These are phyloP conservation scores for Sebastes trivittatus DNA, from an alignment of 2,797 vertebrate species.

Conservation along the genomic window DNA sequence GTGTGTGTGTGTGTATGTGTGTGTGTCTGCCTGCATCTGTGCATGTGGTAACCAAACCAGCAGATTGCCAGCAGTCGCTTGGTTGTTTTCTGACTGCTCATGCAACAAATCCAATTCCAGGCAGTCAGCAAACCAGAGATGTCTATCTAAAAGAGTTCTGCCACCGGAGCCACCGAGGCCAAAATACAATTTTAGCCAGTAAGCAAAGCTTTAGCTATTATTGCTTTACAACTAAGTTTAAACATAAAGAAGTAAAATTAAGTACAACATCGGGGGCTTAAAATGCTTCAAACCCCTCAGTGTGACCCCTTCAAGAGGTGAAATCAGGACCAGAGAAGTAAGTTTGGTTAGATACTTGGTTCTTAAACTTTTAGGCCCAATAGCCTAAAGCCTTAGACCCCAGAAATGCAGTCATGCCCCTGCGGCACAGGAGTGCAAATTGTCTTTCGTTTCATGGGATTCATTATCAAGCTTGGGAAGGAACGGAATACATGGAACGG, in stretches of 20 bases:
- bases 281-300: neutral
- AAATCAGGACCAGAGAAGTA: neutral
- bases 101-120: constrained; percentile 77
- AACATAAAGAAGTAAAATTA: constrained; percentile 19
- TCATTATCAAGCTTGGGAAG: neutral
- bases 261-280: neutral
- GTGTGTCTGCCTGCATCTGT: constrained; percentile 3
- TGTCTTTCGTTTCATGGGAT: neutral
- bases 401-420: neutral
- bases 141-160: constrained; percentile 63
- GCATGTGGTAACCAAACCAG: constrained; percentile 63
- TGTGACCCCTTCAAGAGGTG: constrained; percentile 1
- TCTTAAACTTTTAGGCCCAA: neutral
- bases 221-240: constrained; percentile 30
- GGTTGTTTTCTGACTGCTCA: constrained; percentile 73
- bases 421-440: neutral
- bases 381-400: neutral
- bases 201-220: constrained; percentile 36
- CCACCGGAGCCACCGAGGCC: constrained; percentile 49
- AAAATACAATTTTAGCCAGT: constrained; percentile 51
- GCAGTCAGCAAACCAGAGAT: constrained; percentile 69
- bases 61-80: constrained; percentile 60
- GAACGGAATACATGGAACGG: neutral
- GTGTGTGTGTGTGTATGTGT: neutral
- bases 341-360: neutral